Evolutionary conservation across 2,113 vertebrate species (phyloP).

Genomic region (Megaptera novaeangliae): DNA sequence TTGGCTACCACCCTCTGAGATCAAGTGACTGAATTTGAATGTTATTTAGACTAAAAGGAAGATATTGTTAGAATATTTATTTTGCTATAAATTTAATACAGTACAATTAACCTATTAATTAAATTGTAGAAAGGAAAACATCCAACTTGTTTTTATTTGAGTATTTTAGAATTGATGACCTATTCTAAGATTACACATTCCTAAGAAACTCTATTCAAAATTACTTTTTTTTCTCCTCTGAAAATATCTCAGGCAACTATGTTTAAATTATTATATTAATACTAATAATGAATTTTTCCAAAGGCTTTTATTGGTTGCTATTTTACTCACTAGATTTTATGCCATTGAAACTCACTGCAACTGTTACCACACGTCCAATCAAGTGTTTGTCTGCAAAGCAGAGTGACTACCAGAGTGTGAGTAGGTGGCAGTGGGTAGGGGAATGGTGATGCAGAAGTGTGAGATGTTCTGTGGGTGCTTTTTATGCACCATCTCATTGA

Average conservation of each 20-base stretch:
- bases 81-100: background rate
- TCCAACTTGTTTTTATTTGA: background rate
- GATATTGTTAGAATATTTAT: background rate
- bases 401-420: background rate
- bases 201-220: background rate
- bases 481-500: rapidly evolving
- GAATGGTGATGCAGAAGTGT: rapidly evolving
- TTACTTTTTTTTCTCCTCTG: background rate
- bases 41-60: background rate
- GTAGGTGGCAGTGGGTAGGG: too few species aligned
- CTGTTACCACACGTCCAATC: background rate
- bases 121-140: constrained; percentile 7
- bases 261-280: background rate
- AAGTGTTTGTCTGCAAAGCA: background rate
- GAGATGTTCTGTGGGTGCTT: background rate
- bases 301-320: background rate
- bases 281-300: background rate
- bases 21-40: background rate
- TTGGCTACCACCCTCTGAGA: background rate
- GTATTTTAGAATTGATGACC: background rate
- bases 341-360: background rate
- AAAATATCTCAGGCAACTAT: background rate
- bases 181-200: background rate
- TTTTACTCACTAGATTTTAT: background rate
- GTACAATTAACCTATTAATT: background rate